Base-by-base conservation (phyloP, 2,888 invertebrate species). In the Prenolepis imparis region DNA sequence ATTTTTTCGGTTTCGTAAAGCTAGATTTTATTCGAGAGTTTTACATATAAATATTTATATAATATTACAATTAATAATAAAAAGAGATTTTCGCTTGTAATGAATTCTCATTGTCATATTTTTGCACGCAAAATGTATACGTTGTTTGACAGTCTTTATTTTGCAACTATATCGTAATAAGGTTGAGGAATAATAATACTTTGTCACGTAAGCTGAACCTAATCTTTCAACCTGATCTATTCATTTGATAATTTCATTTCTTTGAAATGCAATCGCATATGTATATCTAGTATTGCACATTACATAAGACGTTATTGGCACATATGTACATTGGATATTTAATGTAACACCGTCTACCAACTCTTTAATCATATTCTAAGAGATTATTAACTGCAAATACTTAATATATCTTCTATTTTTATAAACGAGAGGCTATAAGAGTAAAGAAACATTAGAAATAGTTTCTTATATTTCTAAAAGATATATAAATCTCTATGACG, bases 1-100 rank as follows among this genome's bases (percentile, higher is more conserved):
- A 12, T 68, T 52, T 52, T 52, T 68, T 68, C 32, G 12, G n/a
- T 6, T n/a, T 28, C 24, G 48, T 68, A 52, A 68, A 32, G 15
- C 3, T n/a, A 68, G 15, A 68, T n/a, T 68, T 68, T 68, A 52
- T 68, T 68, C n/a, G 32, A 32, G 32, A 32, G 1, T 68, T 68
- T 68, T 52, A 48, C n/a, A n/a, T 24, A n/a, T 18, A 52, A 52
- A 21, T 15, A 52, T 36, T 12, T 36, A 36, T 15, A 68, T 48
- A 32, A 18, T 68, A 21, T 70, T 21, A 9, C 21, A 70, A 68
- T 64, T 44, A n/a, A 18, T 15, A 8, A 52, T 70, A 36, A 68
- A 21, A 70, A 52, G 32, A 52, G 32, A 70, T 70, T 36, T 55
- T 55, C 36, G 21, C 21, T 70, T n/a, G 9, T 55, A 70, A 15